A percentile compares a stretch with the other conserved stretches of the same genome.
Conservation (phyloP, 2,888 invertebrate genomes). For the Eucriotettix oculatus region DNA sequence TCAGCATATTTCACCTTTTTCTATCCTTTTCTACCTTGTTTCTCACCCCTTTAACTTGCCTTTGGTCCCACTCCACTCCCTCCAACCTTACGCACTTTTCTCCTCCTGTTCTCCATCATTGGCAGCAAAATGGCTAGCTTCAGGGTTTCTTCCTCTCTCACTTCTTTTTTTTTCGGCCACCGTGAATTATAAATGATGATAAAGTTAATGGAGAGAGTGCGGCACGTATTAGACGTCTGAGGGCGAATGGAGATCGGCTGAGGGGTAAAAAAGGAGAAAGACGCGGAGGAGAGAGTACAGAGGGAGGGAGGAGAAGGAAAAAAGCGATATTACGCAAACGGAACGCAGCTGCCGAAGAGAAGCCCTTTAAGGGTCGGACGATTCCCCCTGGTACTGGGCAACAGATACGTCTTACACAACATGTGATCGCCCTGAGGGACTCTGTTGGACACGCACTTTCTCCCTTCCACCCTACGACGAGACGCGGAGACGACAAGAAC, state of each 20-base stretch:
- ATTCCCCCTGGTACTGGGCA: too few species aligned
- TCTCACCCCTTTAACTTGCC: constrained; percentile 1
- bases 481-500: too few species aligned
- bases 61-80: not conserved
- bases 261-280: too few species aligned
- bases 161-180: not conserved
- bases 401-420: too few species aligned
- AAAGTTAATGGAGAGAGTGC: constrained; percentile 10
- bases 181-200: constrained; percentile 11
- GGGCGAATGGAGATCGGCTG: too few species aligned
- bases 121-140: not conserved
- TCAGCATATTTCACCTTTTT: not conserved
- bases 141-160: not conserved
- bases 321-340: not conserved
- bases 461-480: too few species aligned
- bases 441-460: too few species aligned
- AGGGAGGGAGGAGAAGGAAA: not conserved
- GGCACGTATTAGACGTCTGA: not conserved
- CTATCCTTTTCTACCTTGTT: not conserved
- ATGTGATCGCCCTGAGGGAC: too few species aligned
- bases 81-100: not conserved
- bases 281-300: too few species aligned
- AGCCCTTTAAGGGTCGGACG: not conserved
- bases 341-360: not conserved
- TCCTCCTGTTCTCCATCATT: not conserved